Conservation (phyloP, 2,797 vertebrate genomes). For the Rhynchonycteris naso region DNA sequence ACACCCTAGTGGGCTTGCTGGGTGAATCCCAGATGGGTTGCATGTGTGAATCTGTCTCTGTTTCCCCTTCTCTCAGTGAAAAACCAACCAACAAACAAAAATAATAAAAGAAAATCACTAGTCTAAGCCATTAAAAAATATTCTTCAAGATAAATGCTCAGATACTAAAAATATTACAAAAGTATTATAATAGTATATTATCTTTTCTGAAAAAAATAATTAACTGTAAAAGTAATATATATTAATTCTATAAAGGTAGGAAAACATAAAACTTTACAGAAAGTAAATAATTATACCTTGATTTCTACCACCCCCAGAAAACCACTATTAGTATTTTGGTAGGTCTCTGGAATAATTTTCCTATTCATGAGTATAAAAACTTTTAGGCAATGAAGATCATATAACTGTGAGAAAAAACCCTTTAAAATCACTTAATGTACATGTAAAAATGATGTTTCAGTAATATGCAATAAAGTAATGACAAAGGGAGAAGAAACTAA, state of each 20-base stretch:
- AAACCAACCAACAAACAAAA: too few species aligned
- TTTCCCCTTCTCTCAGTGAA: too few species aligned
- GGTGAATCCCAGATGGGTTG: too few species aligned
- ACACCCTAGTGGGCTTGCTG: too few species aligned
- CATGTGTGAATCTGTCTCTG: too few species aligned
- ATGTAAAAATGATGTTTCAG: background rate
- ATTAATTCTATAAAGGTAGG: constrained; percentile 26
- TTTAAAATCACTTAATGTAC: background rate
- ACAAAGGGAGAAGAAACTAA: background rate
- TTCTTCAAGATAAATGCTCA: constrained; percentile 9
- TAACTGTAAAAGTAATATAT: background rate
- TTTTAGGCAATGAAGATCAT: background rate
- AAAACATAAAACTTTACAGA: constrained; percentile 44
- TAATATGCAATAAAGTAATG: background rate
- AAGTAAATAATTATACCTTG: constrained; percentile 28
- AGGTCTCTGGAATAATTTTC: background rate
- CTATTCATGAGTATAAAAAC: constrained; percentile 17
- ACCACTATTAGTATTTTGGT: background rate
- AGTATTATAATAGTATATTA: background rate
- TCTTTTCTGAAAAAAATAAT: background rate
- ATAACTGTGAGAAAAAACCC: constrained; percentile 1
- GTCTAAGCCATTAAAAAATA: constrained; percentile 9
- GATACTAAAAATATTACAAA: background rate
- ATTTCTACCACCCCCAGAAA: background rate
- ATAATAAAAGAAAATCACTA: too few species aligned